Evolutionary conservation across 1,140 invertebrate species (phyloP).

Genomic region (Penaeus chinensis): DNA sequence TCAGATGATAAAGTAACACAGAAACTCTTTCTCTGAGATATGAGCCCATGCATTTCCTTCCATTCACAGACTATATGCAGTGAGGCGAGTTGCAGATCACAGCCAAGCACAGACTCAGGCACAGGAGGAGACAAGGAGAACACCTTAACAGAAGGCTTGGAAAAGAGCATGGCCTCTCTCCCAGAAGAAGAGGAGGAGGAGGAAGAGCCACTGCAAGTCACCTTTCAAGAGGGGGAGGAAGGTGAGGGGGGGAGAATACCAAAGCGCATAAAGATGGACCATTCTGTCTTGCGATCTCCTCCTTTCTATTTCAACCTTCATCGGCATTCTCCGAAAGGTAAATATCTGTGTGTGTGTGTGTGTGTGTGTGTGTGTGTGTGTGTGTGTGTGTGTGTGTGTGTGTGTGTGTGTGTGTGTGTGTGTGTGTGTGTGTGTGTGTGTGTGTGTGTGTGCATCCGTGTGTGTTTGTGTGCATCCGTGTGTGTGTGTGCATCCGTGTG

Average conservation of each 20-base stretch:
- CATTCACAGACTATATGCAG: constrained; percentile 30
- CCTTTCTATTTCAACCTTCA: constrained; percentile 68
- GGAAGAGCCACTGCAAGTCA: constrained; percentile 14
- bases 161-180: constrained; percentile 1
- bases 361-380: too few relatives aligned
- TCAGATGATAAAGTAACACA: too few relatives aligned
- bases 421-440: too few relatives aligned
- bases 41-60: too few relatives aligned
- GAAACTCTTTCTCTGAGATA: too few relatives aligned
- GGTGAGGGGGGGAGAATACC: constrained; percentile 28
- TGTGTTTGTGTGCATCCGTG: too few relatives aligned
- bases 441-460: too few relatives aligned
- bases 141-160: constrained; percentile 18
- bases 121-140: constrained; percentile 41
- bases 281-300: constrained; percentile 53
- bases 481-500: too few relatives aligned
- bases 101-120: background rate
- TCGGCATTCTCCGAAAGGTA: constrained; percentile 66
- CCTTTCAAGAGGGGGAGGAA: constrained; percentile 24
- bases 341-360: background rate
- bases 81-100: constrained; percentile 32
- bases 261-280: constrained; percentile 33
- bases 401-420: too few relatives aligned
- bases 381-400: too few relatives aligned
- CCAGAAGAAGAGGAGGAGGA: constrained; percentile 45